Conservation (phyloP, 2,888 invertebrate species). For the Scotopteryx bipunctaria region DNA sequence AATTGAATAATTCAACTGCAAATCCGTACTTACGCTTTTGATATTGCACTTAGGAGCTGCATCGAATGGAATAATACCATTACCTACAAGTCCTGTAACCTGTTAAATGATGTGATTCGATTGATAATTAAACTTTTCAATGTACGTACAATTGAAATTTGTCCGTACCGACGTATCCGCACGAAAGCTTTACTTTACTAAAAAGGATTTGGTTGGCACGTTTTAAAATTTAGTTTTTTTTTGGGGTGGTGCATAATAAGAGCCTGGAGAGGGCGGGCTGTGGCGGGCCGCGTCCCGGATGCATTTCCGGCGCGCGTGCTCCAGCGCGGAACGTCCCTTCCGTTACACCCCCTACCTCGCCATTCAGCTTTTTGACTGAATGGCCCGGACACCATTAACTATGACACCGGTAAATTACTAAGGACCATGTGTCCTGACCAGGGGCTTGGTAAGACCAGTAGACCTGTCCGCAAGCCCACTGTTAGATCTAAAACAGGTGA, state of each 20-base stretch:
- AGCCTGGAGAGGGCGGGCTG: slow-evolving; percentile 57
- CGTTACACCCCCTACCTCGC: slow-evolving; percentile 74
- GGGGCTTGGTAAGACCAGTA: slow-evolving; percentile 1
- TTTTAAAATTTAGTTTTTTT: no score
- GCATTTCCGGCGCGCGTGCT: slow-evolving; percentile 75
- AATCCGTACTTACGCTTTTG: neutral
- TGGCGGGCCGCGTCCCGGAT: slow-evolving; percentile 78
- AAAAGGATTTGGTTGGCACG: no score
- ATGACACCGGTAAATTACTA: slow-evolving; percentile 47
- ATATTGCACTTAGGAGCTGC: no score
- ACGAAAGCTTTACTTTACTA: no score
- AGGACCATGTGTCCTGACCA: slow-evolving; percentile 33
- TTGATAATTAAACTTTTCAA: no score
- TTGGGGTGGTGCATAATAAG: slow-evolving; percentile 22
- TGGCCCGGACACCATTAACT: slow-evolving; percentile 45
- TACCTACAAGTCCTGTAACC: no score
- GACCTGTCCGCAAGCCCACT: neutral
- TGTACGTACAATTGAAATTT: no score
- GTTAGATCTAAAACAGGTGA: no score
- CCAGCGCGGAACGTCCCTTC: slow-evolving; percentile 78
- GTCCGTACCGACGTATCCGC: no score
- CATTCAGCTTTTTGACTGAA: slow-evolving; percentile 63
- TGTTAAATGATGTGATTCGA: no score
- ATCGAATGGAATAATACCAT: no score
- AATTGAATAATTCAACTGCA: slow-evolving; percentile 26